Evolutionary conservation across 2,888 invertebrate species (phyloP), one percentile per base, ranked within the genome.

Genomic region (Geophilus truncorum): DNA sequence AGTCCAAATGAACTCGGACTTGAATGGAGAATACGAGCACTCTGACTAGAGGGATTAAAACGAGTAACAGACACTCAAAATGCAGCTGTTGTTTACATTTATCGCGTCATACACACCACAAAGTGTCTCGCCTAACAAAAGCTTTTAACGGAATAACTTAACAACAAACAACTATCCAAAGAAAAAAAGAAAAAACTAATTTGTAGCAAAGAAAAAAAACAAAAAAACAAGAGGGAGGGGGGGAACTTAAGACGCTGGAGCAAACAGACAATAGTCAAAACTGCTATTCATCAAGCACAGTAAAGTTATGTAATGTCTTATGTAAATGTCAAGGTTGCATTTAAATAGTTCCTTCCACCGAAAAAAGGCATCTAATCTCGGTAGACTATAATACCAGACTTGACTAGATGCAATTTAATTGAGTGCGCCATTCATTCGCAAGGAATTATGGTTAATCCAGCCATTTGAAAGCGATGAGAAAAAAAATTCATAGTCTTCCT

Each of bases 31-130:
- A 15, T 57, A 57, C 21, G 57, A 18, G n/a, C 57, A 57, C 57
- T 57, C 57, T 7, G 23, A 57, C 57, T 57, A 2, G 21, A 57
- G 57, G 57, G 57, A 57, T 57, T 57, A 57, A 5, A 57, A 57
- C 57, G 57, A 57, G 57, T 57, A 7, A 57, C 57, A n/a, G n/a
- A 18, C 57, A 57, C 57, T 18, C 57, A 57, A 57, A 57, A 57
- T 57, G 57, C 57, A 57, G 57, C 57, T 57, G 57, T 57, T 57
- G 57, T 57, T 57, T 4, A 57, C n/a, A 57, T 57, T 57, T 57
- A 57, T n/a, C 57, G 6, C 57, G 57, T 18, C 21, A 57, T 5
- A n/a, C n/a, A 2, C 51, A 51, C 51, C 15, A 51, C 6, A 51
- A 51, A 51, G 51, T 5, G 51, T 51, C 51, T 51, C 51, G n/a